Evolutionary conservation across 2,113 vertebrate genomes (phyloP).

Genomic region (Microtus oregoni): DNA sequence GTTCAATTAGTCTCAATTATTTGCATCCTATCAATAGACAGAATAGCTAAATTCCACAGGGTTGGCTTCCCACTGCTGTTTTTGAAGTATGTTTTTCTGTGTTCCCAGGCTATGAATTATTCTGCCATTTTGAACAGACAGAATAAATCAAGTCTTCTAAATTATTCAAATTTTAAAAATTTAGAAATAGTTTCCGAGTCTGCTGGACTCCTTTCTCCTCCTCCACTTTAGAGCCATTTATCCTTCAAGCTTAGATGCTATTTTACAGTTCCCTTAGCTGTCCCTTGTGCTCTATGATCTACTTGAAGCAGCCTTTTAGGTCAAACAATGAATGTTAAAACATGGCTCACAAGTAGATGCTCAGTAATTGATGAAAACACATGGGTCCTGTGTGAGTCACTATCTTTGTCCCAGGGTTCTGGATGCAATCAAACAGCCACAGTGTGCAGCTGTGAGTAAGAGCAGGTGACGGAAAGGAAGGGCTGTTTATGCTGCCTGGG

Average conservation of each 20-base stretch:
- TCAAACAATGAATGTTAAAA: background rate
- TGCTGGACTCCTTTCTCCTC: background rate
- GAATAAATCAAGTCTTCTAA: background rate
- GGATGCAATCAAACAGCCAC: background rate
- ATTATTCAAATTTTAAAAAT: background rate
- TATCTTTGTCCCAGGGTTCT: background rate
- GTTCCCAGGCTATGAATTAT: conserved; percentile 10
- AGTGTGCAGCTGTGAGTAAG: background rate
- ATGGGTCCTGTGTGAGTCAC: background rate
- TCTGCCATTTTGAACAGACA: background rate
- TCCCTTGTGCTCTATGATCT: background rate
- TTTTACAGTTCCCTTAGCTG: background rate
- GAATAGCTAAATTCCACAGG: background rate
- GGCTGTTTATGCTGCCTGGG: background rate
- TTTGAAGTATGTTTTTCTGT: background rate
- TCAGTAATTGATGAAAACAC: conserved; percentile 25
- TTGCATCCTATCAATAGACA: background rate
- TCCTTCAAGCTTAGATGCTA: background rate
- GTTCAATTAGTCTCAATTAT: background rate
- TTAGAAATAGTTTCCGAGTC: conserved; percentile 17
- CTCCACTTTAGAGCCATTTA: background rate
- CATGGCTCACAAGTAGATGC: background rate
- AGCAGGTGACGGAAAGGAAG: background rate
- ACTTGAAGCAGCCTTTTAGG: background rate
- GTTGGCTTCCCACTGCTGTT: background rate